Percentiles rank a stretch among this genome's conserved stretches.
Conservation (phyloP, 1,140 invertebrate genomes). For the Diabrotica virgifera region DNA sequence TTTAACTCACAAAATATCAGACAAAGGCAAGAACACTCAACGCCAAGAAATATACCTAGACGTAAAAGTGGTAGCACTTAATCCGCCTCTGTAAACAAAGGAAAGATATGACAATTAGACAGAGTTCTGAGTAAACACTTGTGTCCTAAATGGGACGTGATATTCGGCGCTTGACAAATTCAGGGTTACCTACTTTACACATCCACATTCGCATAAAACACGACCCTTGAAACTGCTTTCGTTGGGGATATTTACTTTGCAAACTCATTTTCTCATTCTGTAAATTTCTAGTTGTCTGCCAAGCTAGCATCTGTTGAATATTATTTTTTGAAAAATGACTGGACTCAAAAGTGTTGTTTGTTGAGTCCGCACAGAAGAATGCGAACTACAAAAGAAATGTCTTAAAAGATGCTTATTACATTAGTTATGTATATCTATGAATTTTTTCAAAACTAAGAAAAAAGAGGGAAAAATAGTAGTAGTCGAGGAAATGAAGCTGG, state of each 20-base stretch:
- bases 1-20: too few relatives aligned
- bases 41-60: too few relatives aligned
- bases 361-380: too few relatives aligned
- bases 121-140: constrained; percentile 25
- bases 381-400: too few relatives aligned
- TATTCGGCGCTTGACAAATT: constrained; percentile 23
- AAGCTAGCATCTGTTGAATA: background rate
- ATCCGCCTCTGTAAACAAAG: background rate
- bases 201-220: constrained; percentile 10
- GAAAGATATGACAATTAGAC: constrained; percentile 22
- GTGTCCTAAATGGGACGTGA: constrained; percentile 25
- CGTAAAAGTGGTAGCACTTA: background rate
- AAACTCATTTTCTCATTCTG: constrained; percentile 16
- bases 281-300: background rate
- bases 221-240: constrained; percentile 19
- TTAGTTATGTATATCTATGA: too few relatives aligned
- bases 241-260: constrained; percentile 16
- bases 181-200: constrained; percentile 24
- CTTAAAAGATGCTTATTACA: too few relatives aligned
- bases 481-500: too few relatives aligned
- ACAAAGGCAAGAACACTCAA: too few relatives aligned
- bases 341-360: too few relatives aligned
- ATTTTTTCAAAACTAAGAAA: too few relatives aligned
- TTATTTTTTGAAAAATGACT: constrained; percentile 1
- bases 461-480: too few relatives aligned